Evolutionary conservation across 2,113 vertebrate genomes (phyloP).

Genomic region (Solea solea): DNA sequence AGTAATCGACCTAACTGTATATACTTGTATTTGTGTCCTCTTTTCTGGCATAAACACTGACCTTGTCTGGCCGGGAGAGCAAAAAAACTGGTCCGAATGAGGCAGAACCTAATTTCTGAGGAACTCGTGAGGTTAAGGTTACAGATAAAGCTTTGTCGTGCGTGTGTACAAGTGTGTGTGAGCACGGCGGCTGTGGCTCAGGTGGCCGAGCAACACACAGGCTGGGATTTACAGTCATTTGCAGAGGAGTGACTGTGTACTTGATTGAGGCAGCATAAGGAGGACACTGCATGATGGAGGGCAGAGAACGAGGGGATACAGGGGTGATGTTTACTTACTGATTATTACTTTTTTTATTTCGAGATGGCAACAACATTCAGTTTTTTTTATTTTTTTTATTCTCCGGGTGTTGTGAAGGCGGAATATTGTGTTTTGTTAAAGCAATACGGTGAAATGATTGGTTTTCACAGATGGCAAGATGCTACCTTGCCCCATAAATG

Average conservation of each 20-base stretch:
- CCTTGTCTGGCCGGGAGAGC: too few species aligned
- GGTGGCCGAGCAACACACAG: conserved; percentile 10
- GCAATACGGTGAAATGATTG: background rate
- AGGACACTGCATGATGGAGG: background rate
- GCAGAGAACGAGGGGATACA: background rate
- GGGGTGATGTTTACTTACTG: conserved; percentile 11
- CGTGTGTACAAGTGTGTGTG: conserved; percentile 13
- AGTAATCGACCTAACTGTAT: too few species aligned
- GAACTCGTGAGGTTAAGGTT: too few species aligned
- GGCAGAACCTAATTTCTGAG: too few species aligned
- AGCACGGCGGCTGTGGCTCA: background rate
- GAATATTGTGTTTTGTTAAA: background rate
- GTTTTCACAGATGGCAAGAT: background rate
- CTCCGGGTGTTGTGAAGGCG: too few species aligned
- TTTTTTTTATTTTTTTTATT: conserved; percentile 14
- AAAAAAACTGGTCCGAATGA: too few species aligned
- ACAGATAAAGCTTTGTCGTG: too few species aligned
- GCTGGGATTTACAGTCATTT: conserved; percentile 17
- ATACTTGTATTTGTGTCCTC: too few species aligned
- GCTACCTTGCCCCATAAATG: background rate
- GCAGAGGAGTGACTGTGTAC: conserved; percentile 31
- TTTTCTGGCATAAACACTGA: too few species aligned
- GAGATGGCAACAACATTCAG: conserved; percentile 15
- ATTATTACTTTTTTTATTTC: conserved; percentile 11
- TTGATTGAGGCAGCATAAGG: conserved; percentile 4